These are phyloP conservation scores for Hypomesus transpacificus DNA, from an alignment of 2,113 vertebrate species.

Conservation along the genomic window DNA sequence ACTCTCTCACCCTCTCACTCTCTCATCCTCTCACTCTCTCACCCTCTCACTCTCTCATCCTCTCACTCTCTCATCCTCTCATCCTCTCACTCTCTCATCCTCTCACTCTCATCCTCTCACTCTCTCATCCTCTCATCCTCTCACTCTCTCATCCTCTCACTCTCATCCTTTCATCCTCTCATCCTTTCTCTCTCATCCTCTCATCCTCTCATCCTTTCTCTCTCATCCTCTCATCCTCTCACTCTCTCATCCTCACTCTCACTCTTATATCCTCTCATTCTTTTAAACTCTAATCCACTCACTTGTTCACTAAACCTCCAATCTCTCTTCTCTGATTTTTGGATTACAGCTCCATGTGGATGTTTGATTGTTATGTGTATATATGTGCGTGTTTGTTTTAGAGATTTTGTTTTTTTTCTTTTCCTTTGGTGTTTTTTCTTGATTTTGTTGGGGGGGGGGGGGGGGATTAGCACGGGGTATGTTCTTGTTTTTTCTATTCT, in stretches of 20 bases:
- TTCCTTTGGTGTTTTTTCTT: not conserved
- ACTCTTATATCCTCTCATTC: not conserved
- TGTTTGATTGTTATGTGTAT: not conserved
- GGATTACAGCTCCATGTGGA: not conserved
- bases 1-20: not conserved
- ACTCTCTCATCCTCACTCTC: not conserved
- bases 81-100: too few relatives aligned
- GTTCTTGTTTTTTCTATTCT: slow-evolving; percentile 20
- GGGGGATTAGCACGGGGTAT: not conserved
- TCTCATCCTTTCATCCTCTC: too few relatives aligned
- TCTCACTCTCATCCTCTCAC: slow-evolving; percentile 19
- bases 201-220: too few relatives aligned
- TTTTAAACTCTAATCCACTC: not conserved
- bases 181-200: too few relatives aligned
- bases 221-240: too few relatives aligned
- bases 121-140: not conserved
- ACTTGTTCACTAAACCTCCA: not conserved
- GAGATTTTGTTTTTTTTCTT: not conserved
- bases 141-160: too few relatives aligned
- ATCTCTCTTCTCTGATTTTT: not conserved
- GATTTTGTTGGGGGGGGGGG: not conserved
- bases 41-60: too few relatives aligned
- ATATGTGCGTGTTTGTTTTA: not conserved
- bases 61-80: slow-evolving; percentile 37
- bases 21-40: too few relatives aligned